A percentile compares a stretch with the other conserved stretches of the same genome.
Evolutionary conservation across 1,140 invertebrate genomes (phyloP).

Genomic region (Heliconius himera): DNA sequence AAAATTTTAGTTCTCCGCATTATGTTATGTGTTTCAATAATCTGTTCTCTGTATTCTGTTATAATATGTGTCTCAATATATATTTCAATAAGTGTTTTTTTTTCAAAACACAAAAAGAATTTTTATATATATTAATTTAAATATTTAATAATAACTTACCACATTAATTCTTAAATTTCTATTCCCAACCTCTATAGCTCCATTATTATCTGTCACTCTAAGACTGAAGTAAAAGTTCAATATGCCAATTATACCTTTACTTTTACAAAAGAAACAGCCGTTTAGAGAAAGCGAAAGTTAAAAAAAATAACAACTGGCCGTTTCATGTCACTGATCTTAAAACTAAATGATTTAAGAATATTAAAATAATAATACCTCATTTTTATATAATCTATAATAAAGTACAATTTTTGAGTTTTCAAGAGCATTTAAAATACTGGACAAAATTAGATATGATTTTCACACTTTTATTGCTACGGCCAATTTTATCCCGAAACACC

Average conservation of each 20-base stretch:
- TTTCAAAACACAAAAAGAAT: too few relatives aligned
- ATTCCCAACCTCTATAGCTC: background rate
- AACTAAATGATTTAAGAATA: background rate
- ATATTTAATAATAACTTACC: background rate
- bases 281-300: constrained; percentile 23
- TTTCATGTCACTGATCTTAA: background rate
- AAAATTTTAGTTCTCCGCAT: too few relatives aligned
- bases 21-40: too few relatives aligned
- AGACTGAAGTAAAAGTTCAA: constrained; percentile 22
- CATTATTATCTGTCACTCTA: background rate
- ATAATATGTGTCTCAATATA: too few relatives aligned
- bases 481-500: background rate
- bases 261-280: constrained; percentile 22
- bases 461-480: background rate
- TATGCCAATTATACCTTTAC: constrained; percentile 19
- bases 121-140: background rate
- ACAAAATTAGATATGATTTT: background rate
- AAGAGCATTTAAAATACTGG: background rate
- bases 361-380: background rate
- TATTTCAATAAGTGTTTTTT: too few relatives aligned
- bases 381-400: background rate
- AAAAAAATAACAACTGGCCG: constrained; percentile 11
- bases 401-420: too few relatives aligned
- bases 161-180: background rate
- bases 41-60: too few relatives aligned